These are phyloP conservation scores for Thalassoma bifasciatum DNA, from an alignment of 2,113 vertebrate genomes.

Conservation along the genomic window DNA sequence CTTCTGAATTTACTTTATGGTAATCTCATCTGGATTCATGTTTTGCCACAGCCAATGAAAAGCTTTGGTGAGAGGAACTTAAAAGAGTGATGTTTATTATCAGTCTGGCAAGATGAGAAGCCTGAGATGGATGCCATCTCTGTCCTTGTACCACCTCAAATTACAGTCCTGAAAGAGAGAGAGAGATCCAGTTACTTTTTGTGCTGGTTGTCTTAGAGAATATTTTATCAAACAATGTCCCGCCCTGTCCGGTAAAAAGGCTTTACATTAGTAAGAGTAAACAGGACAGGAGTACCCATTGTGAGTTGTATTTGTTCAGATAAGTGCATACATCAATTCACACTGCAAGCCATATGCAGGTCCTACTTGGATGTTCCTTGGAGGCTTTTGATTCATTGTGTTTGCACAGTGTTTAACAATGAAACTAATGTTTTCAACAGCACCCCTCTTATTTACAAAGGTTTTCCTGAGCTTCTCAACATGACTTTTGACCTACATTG, in stretches of 20 bases:
- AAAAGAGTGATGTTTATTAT: constrained; percentile 66
- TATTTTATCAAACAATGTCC: constrained; percentile 25
- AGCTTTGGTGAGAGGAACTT: constrained; percentile 60
- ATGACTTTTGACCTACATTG: not conserved
- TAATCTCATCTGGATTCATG: constrained; percentile 72
- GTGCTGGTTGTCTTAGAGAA: constrained; percentile 14
- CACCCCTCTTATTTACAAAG: constrained; percentile 19
- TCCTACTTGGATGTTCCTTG: not conserved
- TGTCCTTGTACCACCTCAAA: constrained; percentile 44
- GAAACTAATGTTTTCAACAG: constrained; percentile 22
- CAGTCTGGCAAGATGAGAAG: constrained; percentile 68
- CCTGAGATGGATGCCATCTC: constrained; percentile 69
- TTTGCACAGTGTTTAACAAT: constrained; percentile 10
- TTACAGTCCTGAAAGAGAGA: constrained; percentile 67
- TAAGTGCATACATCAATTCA: constrained; percentile 22
- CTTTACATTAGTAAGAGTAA: constrained; percentile 31
- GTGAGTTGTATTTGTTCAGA: constrained; percentile 46
- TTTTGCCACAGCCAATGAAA: constrained; percentile 66
- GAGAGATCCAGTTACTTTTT: constrained; percentile 55
- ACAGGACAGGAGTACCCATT: constrained; percentile 16
- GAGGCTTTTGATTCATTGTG: constrained; percentile 8
- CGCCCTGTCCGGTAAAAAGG: constrained; percentile 15
- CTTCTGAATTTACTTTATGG: constrained; percentile 73
- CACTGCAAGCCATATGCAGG: not conserved
- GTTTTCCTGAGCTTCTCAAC: not conserved